Evolutionary conservation across 92 coral and sea anemone species (phyloP).

Genomic region (Pocillopora meandrina): DNA sequence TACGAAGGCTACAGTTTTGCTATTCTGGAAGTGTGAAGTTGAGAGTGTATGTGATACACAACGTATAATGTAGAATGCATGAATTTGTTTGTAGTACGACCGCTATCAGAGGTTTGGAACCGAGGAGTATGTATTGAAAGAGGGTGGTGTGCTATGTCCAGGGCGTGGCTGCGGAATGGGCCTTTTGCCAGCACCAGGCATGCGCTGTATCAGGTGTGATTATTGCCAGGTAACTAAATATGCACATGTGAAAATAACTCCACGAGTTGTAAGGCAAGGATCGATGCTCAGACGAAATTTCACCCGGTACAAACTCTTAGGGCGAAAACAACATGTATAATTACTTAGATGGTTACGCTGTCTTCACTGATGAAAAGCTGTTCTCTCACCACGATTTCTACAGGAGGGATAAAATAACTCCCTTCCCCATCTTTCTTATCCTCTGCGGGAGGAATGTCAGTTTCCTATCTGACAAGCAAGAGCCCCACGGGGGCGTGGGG

Average conservation of each 20-base stretch:
- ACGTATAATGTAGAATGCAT: not conserved
- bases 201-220: conserved; percentile 64
- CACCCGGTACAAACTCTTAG: not conserved
- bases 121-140: conserved; percentile 77
- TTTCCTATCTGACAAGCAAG: too few relatives aligned
- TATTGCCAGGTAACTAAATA: conserved; percentile 77
- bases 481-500: too few relatives aligned
- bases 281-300: not conserved
- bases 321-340: too few relatives aligned
- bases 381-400: too few relatives aligned
- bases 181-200: conserved; percentile 56
- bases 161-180: conserved; percentile 96
- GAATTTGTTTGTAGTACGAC: conserved; percentile 62
- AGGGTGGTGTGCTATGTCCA: conserved; percentile 93
- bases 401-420: too few relatives aligned
- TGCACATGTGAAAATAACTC: not conserved
- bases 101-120: conserved; percentile 90
- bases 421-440: too few relatives aligned
- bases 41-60: too few relatives aligned
- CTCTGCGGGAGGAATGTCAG: too few relatives aligned
- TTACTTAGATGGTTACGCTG: too few relatives aligned
- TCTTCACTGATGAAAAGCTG: too few relatives aligned
- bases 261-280: not conserved
- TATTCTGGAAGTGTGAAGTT: too few relatives aligned
- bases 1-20: too few relatives aligned